phyloP scores from a whole-genome alignment of 2,113 vertebrate genomes.

The Anhinga anhinga region DNA sequence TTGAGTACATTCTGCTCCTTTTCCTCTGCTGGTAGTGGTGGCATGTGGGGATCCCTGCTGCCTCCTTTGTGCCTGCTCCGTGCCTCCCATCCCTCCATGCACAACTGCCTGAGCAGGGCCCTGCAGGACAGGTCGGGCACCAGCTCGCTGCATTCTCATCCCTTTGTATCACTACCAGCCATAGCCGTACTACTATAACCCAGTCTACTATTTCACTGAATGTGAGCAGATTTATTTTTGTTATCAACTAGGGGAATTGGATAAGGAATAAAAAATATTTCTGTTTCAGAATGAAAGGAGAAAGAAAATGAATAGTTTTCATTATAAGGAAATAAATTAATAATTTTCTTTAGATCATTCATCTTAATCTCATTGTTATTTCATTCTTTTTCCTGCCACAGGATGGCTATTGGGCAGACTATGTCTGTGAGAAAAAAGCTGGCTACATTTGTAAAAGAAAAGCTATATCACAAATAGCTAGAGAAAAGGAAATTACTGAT shows the following conservation, averaged over 20 bases:
- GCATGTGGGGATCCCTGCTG: neutral
- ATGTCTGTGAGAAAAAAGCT: neutral
- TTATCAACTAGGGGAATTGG: neutral
- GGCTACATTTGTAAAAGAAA: conserved; percentile 54
- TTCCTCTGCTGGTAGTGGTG: neutral
- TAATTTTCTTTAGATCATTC: neutral
- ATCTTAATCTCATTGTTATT: neutral
- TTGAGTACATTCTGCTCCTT: neutral
- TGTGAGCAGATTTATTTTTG: neutral
- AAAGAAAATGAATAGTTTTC: neutral
- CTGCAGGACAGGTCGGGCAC: neutral
- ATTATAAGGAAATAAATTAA: neutral
- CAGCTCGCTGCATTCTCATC: neutral
- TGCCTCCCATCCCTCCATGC: neutral
- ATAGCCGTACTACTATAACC: neutral
- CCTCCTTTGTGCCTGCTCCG: neutral
- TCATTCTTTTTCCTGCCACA: neutral
- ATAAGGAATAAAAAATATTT: neutral
- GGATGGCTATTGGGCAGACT: conserved; percentile 45
- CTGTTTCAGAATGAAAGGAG: neutral
- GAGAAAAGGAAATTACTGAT: neutral
- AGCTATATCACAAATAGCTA: neutral
- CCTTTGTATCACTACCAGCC: neutral
- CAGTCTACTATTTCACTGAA: neutral
- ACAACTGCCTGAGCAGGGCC: neutral